Evolutionary conservation across 2,113 vertebrate genomes (phyloP).

Genomic region (Nibea albiflora): DNA sequence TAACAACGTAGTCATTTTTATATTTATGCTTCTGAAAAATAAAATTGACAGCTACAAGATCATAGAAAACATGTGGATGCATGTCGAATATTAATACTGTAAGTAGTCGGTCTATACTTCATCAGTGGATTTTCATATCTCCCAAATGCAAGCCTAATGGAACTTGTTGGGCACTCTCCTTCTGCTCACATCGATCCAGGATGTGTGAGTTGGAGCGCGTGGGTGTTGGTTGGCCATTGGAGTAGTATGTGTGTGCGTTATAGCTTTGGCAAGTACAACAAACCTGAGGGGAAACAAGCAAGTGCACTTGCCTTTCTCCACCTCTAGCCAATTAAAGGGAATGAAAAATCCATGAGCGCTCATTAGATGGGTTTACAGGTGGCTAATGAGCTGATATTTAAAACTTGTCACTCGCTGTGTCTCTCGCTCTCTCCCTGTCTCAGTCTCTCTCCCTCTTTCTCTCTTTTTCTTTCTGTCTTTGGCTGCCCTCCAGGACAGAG

Average conservation of each 20-base stretch:
- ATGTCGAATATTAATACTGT: neutral
- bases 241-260: constrained; percentile 31
- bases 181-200: constrained; percentile 35
- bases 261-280: constrained; percentile 57
- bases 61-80: neutral
- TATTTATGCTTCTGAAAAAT: neutral
- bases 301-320: constrained; percentile 52
- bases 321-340: constrained; percentile 68
- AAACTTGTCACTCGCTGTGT: constrained; percentile 58
- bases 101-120: neutral
- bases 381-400: constrained; percentile 80
- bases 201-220: constrained; percentile 18
- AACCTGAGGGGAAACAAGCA: constrained; percentile 65
- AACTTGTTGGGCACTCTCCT: constrained; percentile 20
- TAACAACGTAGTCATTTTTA: neutral
- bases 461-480: constrained; percentile 38
- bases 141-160: constrained; percentile 21
- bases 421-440: neutral
- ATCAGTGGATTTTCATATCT: constrained; percentile 8
- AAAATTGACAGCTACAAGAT: neutral
- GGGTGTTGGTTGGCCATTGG: constrained; percentile 21
- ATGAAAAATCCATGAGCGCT: constrained; percentile 75
- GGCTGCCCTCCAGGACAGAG: constrained; percentile 65
- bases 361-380: constrained; percentile 74
- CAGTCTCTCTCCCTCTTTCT: neutral